phyloP scores from a whole-genome alignment of 2,888 invertebrate genomes.

The Coenonympha glycerion region DNA sequence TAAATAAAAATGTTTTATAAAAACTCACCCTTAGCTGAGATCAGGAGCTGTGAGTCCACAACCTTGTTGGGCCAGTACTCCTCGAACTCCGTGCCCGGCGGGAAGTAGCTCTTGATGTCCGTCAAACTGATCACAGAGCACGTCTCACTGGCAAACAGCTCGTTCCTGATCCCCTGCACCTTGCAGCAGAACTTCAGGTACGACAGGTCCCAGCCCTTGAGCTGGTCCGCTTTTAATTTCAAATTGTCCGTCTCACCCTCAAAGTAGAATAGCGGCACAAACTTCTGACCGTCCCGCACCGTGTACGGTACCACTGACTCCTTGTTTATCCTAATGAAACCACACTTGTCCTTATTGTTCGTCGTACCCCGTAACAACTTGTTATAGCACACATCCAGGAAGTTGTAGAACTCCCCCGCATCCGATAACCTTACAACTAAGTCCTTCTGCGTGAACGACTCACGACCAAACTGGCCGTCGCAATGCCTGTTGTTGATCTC shows the following conservation, averaged over 20 bases:
- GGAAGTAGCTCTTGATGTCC: constrained; percentile 93
- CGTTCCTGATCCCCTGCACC: constrained; percentile 93
- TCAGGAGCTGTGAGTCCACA: constrained; percentile 85
- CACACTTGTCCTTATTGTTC: constrained; percentile 87
- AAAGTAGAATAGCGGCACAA: constrained; percentile 91
- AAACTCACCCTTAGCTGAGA: constrained; percentile 79
- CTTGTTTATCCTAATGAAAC: constrained; percentile 93
- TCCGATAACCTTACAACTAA: constrained; percentile 91
- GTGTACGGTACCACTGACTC: constrained; percentile 96
- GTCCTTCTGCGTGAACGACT: constrained; percentile 91
- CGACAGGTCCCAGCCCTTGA: constrained; percentile 94
- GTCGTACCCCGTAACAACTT: constrained; percentile 84
- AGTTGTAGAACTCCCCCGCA: constrained; percentile 92
- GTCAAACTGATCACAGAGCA: constrained; percentile 92
- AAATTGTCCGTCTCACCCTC: constrained; percentile 95
- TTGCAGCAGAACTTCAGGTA: constrained; percentile 96
- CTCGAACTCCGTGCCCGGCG: constrained; percentile 91
- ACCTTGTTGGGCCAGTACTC: constrained; percentile 96
- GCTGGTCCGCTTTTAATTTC: constrained; percentile 88
- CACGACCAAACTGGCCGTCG: constrained; percentile 91
- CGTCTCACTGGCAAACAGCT: constrained; percentile 92
- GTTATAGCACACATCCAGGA: constrained; percentile 91
- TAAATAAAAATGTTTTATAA: background rate
- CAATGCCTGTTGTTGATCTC: constrained; percentile 96
- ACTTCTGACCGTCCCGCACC: constrained; percentile 86